phyloP scores from a whole-genome alignment of 2,797 vertebrate genomes.

The Poecile montanus region DNA sequence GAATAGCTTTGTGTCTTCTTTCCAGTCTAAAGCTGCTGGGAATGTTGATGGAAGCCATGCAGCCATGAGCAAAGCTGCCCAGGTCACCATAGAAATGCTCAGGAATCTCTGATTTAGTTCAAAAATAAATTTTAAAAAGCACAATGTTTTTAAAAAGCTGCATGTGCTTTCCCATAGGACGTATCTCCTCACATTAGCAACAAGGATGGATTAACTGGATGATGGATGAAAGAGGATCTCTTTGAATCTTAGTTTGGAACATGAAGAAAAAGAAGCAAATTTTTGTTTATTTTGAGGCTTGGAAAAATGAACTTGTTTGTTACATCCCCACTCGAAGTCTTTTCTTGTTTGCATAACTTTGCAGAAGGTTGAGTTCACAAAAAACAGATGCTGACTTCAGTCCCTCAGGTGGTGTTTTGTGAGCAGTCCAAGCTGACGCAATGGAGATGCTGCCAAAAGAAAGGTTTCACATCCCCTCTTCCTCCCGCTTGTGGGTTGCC shows the following conservation, averaged over 20 bases:
- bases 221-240: background rate
- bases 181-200: background rate
- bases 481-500: background rate
- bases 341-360: background rate
- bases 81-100: background rate
- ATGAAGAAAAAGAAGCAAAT: background rate
- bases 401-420: background rate
- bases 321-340: background rate
- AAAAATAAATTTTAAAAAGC: background rate
- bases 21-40: background rate
- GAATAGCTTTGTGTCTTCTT: background rate
- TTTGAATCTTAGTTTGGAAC: background rate
- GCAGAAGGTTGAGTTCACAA: background rate
- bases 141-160: background rate
- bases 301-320: background rate
- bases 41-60: background rate
- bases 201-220: background rate
- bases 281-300: slow-evolving; percentile 7
- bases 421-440: background rate
- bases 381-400: background rate
- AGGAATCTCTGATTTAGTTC: background rate
- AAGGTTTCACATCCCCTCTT: background rate
- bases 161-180: background rate
- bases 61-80: background rate
- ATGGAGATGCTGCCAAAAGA: background rate